Evolutionary conservation across 1,140 invertebrate genomes (phyloP).

Genomic region (Pogonognathellus flavescens): DNA sequence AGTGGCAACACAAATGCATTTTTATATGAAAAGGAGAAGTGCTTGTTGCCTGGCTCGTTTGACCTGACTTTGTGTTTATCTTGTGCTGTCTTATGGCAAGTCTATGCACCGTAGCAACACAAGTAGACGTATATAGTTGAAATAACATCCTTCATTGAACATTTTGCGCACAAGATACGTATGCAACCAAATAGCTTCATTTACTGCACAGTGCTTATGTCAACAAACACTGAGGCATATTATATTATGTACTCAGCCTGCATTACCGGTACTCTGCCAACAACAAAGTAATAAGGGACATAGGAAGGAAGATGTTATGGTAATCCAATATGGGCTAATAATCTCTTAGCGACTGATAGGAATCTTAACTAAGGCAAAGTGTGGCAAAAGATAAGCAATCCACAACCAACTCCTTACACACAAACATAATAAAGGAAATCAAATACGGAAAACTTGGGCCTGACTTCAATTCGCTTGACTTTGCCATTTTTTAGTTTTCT

Average conservation of each 20-base stretch:
- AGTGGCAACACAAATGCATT: background rate
- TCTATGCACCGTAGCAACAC: too few species aligned
- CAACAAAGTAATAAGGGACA: too few species aligned
- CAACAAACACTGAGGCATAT: background rate
- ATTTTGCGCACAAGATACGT: background rate
- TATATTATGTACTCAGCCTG: background rate
- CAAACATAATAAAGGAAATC: background rate
- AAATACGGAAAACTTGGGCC: background rate
- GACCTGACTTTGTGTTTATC: background rate
- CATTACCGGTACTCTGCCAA: too few species aligned
- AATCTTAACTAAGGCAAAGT: background rate
- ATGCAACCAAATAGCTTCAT: background rate
- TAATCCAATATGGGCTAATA: background rate
- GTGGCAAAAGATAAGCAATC: background rate
- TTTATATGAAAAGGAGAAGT: slow-evolving; percentile 42
- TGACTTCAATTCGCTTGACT: background rate
- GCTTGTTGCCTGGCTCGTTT: slow-evolving; percentile 48
- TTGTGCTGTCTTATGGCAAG: too few species aligned
- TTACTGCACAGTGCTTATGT: too few species aligned
- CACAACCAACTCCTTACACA: background rate
- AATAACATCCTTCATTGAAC: background rate
- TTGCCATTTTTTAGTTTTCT: background rate
- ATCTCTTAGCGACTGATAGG: background rate
- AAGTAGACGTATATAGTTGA: too few species aligned
- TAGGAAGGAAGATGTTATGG: slow-evolving; percentile 22